Base-by-base conservation (phyloP, 2,113 vertebrate species). In the Hiodon tergisus region DNA sequence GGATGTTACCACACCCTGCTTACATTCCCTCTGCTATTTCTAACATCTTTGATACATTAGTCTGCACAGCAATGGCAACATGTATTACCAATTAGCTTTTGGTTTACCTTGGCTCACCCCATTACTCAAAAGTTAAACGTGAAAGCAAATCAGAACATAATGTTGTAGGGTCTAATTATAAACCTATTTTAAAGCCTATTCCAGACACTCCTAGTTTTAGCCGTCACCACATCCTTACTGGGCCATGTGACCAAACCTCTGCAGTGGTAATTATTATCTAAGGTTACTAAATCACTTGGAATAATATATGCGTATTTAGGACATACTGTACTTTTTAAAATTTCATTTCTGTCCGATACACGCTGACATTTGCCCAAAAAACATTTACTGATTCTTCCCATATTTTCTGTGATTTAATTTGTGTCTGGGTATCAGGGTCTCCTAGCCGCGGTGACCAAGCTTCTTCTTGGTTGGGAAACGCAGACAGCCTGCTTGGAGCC, bases 181-280 rank as follows among this genome's bases (percentile, higher is more conserved):
- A 75, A 76, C 67, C 73, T 78, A 79, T 79, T 70, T 31, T 74
- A 51, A 73, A 72, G 74, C 77, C 77, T 9, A 31, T 11, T 50
- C 31, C 46, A 71, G 69, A 60, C 75, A 72, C 53, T 66, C 13
- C 76, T 70, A 72, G 67, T 8, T n/a, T 52, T 54, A 73, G 71
- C 62, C 66, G 17, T 31, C 9, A 69, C 83, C 83, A 85, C 83
- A 83, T 83, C 77, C 81, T 76, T 60, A 55, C 63, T 52, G 61
- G 73, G 67, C 10, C 70, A 67, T 63, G 74, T 74, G 66, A 69
- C 53, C 16, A 55, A 52, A 46, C 72, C 67, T 76, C 54, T 67
- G 79, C 71, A 65, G 77, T 70, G 55, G 80, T 81, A 83, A 85
- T 85, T 81, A 81, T 81, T 76, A 80, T 83, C 81, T 74, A 52